phyloP scores from a whole-genome alignment of 2,113 vertebrate genomes.

The Esox niger region DNA sequence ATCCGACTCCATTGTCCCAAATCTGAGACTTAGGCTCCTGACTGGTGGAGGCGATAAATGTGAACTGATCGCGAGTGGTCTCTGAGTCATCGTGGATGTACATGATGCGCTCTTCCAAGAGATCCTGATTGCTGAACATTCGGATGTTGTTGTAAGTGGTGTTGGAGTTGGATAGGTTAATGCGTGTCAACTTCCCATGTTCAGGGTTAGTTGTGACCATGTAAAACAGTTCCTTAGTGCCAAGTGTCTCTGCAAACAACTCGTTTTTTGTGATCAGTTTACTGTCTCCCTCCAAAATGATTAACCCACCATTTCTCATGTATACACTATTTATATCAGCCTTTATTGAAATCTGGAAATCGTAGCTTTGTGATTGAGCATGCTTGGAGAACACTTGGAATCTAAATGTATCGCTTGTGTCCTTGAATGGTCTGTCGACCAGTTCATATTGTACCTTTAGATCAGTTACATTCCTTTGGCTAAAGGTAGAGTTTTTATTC shows the following conservation, averaged over 20 bases:
- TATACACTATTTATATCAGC: slow-evolving; percentile 73
- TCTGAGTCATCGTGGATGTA: slow-evolving; percentile 89
- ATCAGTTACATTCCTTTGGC: slow-evolving; percentile 78
- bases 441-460: slow-evolving; percentile 78
- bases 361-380: slow-evolving; percentile 74
- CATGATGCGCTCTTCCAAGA: slow-evolving; percentile 74
- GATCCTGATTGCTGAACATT: slow-evolving; percentile 79
- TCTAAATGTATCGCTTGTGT: slow-evolving; percentile 77
- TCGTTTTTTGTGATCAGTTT: slow-evolving; percentile 79
- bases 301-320: slow-evolving; percentile 79
- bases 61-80: slow-evolving; percentile 76
- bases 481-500: slow-evolving; percentile 77
- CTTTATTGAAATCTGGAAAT: slow-evolving; percentile 81
- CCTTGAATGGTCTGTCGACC: slow-evolving; percentile 63
- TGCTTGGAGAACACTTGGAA: slow-evolving; percentile 82
- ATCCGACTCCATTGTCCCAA: slow-evolving; percentile 52
- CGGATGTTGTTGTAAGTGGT: slow-evolving; percentile 71
- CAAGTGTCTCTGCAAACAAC: slow-evolving; percentile 79
- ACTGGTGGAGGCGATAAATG: slow-evolving; percentile 70
- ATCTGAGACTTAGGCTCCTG: slow-evolving; percentile 48
- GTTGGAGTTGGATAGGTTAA: slow-evolving; percentile 72
- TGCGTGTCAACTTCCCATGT: slow-evolving; percentile 79
- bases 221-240: slow-evolving; percentile 78
- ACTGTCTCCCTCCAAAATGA: slow-evolving; percentile 82
- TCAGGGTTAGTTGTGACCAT: slow-evolving; percentile 73